phyloP scores from a whole-genome alignment of 1,140 invertebrate species.

The Penaeus indicus region DNA sequence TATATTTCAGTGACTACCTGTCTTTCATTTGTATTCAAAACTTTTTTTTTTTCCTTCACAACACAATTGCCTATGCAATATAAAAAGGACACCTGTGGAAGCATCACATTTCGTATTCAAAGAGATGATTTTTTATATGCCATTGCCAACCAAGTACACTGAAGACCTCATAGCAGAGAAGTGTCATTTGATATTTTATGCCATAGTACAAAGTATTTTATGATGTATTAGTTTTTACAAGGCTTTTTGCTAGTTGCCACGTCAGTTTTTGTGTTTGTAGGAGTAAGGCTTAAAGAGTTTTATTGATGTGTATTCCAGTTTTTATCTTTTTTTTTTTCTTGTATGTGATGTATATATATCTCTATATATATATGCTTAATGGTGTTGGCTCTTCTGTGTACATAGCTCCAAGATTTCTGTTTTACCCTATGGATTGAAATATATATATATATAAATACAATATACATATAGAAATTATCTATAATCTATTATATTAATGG shows the following conservation, averaged over 20 bases:
- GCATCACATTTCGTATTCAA: constrained; percentile 46
- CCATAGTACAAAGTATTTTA: constrained; percentile 64
- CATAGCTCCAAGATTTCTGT: constrained; percentile 30
- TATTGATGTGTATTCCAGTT: constrained; percentile 60
- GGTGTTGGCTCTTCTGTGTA: constrained; percentile 62
- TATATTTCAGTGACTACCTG: constrained; percentile 63
- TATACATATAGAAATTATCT: constrained; percentile 28
- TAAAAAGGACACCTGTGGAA: constrained; percentile 43
- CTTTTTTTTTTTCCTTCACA: constrained; percentile 38
- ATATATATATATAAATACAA: constrained; percentile 47
- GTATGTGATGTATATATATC: constrained; percentile 60
- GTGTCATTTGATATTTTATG: constrained; percentile 61
- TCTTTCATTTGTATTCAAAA: constrained; percentile 64
- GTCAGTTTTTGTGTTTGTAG: constrained; percentile 49
- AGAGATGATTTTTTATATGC: constrained; percentile 52
- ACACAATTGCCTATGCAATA: constrained; percentile 62
- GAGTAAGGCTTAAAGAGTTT: constrained; percentile 55
- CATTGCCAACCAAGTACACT: constrained; percentile 57
- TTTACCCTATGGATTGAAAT: constrained; percentile 60
- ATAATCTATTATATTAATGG: not conserved
- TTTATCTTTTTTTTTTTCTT: constrained; percentile 39
- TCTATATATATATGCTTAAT: constrained; percentile 42
- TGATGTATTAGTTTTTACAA: constrained; percentile 61
- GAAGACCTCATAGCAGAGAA: constrained; percentile 61
- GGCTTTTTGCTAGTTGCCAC: constrained; percentile 60